Percentiles rank a stretch among this genome's conserved stretches.
Conservation (phyloP, 2,113 vertebrate species). For the Ammodramus savannarum region DNA sequence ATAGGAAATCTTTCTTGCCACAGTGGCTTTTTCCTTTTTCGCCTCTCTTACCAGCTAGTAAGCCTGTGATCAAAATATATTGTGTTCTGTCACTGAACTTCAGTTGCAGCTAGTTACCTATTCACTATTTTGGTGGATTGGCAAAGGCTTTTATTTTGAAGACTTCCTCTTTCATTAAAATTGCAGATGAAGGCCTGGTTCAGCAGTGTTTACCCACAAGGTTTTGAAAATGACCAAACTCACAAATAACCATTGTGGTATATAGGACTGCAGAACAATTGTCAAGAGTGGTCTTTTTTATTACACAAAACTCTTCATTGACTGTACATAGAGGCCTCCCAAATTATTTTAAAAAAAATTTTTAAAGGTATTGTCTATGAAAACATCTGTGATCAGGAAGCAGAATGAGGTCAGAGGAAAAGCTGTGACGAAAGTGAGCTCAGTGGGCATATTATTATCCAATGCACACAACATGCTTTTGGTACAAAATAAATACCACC, state of each 20-base stretch:
- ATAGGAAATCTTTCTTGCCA: background rate
- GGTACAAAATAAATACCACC: background rate
- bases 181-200: background rate
- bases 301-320: background rate
- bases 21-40: background rate
- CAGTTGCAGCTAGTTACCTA: background rate
- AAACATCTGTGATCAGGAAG: background rate
- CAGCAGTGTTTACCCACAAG: background rate
- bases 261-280: background rate
- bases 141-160: background rate
- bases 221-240: background rate
- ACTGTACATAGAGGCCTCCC: background rate
- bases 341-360: background rate
- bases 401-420: constrained; percentile 15
- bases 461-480: background rate
- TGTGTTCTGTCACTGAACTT: background rate
- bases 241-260: background rate
- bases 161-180: background rate
- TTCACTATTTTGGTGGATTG: background rate
- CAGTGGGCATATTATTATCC: background rate
- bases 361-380: background rate
- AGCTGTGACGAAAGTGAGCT: background rate
- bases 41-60: background rate
- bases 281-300: background rate
- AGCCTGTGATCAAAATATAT: background rate